phyloP scores from a whole-genome alignment of 2,113 vertebrate species.

The Typhlomys cinereus region DNA sequence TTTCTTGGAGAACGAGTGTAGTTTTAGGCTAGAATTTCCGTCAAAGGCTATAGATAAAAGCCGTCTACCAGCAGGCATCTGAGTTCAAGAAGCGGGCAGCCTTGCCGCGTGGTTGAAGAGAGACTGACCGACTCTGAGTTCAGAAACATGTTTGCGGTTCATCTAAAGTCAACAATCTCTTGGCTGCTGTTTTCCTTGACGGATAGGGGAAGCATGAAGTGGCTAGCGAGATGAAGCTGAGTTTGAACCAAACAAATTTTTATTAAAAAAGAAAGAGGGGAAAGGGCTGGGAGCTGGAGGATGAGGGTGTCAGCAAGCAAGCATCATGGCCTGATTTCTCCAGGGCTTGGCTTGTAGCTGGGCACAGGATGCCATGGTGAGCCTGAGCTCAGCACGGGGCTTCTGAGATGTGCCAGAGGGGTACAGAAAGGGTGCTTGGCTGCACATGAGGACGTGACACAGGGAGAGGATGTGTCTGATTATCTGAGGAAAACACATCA shows the following conservation, averaged over 20 bases:
- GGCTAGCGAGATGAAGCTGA: conserved; percentile 26
- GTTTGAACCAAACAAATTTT: not conserved
- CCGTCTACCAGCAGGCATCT: conserved; percentile 9
- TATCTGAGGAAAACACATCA: not conserved
- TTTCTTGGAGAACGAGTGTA: not conserved
- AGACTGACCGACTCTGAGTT: not conserved
- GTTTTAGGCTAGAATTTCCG: not conserved
- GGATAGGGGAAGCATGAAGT: conserved; percentile 40
- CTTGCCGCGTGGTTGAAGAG: not conserved
- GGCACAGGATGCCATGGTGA: not conserved
- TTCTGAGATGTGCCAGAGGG: no score
- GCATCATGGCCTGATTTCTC: not conserved
- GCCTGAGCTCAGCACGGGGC: not conserved
- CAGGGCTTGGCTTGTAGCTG: no score
- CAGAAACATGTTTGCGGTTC: conserved; percentile 22
- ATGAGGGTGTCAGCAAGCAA: not conserved
- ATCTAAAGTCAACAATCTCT: conserved; percentile 32
- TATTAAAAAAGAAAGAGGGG: not conserved
- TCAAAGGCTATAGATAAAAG: conserved; percentile 50
- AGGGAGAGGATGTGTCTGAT: not conserved
- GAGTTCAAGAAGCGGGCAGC: conserved; percentile 33
- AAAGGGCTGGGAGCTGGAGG: not conserved
- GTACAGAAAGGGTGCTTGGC: not conserved
- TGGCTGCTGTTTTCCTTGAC: conserved; percentile 26
- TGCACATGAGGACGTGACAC: not conserved